Conservation (phyloP, 2,797 vertebrate species). For the Mastacembelus armatus region DNA sequence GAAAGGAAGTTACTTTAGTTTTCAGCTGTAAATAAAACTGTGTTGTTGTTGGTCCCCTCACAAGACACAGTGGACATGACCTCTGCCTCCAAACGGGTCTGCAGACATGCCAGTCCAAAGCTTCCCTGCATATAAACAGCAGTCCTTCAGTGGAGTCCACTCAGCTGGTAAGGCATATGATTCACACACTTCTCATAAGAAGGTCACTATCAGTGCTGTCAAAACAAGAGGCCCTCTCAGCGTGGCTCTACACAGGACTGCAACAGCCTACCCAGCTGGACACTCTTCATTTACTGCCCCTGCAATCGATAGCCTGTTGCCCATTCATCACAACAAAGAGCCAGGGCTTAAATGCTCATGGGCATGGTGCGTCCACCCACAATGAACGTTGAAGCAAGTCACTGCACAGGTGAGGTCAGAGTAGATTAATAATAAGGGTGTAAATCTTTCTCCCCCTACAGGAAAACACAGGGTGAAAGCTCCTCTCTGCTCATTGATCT, state of each 20-base stretch:
- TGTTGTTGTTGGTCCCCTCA: not conserved
- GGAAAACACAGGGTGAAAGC: too few species aligned
- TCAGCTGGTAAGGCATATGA: constrained; percentile 64
- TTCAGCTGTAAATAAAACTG: constrained; percentile 9
- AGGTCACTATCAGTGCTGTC: constrained; percentile 53
- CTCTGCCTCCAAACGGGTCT: constrained; percentile 12
- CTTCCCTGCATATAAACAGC: constrained; percentile 43
- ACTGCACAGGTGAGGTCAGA: constrained; percentile 58
- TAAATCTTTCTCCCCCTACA: constrained; percentile 53
- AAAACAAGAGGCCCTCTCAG: constrained; percentile 69
- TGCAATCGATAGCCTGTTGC: constrained; percentile 39
- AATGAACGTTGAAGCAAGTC: constrained; percentile 27
- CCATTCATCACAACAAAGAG: constrained; percentile 63
- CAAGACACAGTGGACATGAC: constrained; percentile 2
- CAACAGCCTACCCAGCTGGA: constrained; percentile 56
- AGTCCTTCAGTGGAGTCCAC: constrained; percentile 47
- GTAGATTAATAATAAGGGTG: constrained; percentile 66
- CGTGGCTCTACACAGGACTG: constrained; percentile 39
- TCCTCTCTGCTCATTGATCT: constrained; percentile 64
- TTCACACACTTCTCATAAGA: constrained; percentile 63
- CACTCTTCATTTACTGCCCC: constrained; percentile 58
- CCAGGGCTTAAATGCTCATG: constrained; percentile 7
- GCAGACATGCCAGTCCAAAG: constrained; percentile 38
- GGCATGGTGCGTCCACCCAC: constrained; percentile 49
- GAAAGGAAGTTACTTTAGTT: not conserved